Evolutionary conservation across 2,888 invertebrate genomes (phyloP), one percentile per base, ranked within the genome.

Genomic region (Cetonia aurata): DNA sequence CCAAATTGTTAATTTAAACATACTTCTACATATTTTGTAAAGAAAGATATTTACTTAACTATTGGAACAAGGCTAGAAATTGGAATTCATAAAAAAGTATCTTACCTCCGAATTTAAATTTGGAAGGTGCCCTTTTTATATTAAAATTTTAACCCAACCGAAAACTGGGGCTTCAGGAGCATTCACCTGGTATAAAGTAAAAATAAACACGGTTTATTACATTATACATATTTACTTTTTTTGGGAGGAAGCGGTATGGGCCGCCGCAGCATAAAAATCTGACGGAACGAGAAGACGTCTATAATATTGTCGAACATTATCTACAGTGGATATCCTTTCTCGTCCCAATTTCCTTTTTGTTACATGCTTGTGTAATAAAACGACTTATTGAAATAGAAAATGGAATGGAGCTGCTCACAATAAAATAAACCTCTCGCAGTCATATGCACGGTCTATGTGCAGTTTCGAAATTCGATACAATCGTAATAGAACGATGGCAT

Each of bases 401-500:
- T 46, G 69, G 55, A 70, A 65, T 44, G 59, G 48, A 67, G 67
- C 59, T 67, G 46, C 67, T 41, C 57, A 52, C 46, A 67, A 71
- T 71, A 71, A 71, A 59, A 67, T 67, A 71, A 67, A 71, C 65
- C 46, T 52, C 25, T n/a, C 56, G 53, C 72, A 73, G 73, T 72
- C 73, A 71, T 72, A 74, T 72, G 72, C 73, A 73, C 72, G 66
- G 17, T 37, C 71, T 68, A 70, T 42, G 15, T 65, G 72, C 72
- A 75, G 73, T 74, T 70, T 52, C 71, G 76, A 80, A 80, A 80
- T 80, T 78, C 79, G 79, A 81, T 81, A 79, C 80, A 77, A 74
- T 65, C 15, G 50, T 80, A 79, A 80, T 80, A 75, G 77, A 79
- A 77, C 79, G 80, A 79, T 79, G 80, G 79, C 80, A 79, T 65